Base-by-base conservation (phyloP, 1,140 invertebrate genomes). In the Formica exsecta region DNA sequence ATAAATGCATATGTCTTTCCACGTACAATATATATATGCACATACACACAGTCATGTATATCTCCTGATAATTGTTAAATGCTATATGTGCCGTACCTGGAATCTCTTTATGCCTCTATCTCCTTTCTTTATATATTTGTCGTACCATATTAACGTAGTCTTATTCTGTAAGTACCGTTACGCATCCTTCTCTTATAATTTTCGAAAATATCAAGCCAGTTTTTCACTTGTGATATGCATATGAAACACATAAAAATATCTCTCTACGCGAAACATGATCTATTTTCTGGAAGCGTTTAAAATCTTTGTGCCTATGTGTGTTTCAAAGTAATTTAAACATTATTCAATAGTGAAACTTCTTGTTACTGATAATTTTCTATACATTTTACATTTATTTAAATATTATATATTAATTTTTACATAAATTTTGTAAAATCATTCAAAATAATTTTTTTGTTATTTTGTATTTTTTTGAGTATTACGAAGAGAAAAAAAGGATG, bases 11-110 rank as follows among this genome's bases (percentile, higher is more conserved):
- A 32, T 85, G 44, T 66, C 6, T 77, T 25, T 25, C 16, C 36
- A 54, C 38, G 61, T 76, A 66, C 22, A 75, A 19, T 44, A 86
- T 75, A 65, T 66, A 62, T 71, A 71, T 74, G 76, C 71, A 66
- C 62, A 89, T 65, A 59, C 41, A 59, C 57, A 75, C 51, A 57
- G 74, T 88, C 41, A 80, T 65, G 83, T 81, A 75, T 32, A 89
- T 84, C 77, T 89, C 79, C 85, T 88, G 83, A 80, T 89, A 85
- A 89, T n/a, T 88, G 87, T 89, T 85, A 89, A 89, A 70, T 70
- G 88, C 87, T 89, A 66, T 64, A 64, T 89, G 87, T 89, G 88
- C 71, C 87, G 73, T 87, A 89, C 54, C 76, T 89, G 83, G 54
- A 86, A 76, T 89, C 88, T 89, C 77, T 89, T 85, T 80, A 65